A percentile compares a stretch with the other conserved stretches of the same genome.
phyloP scores from a whole-genome alignment of 2,888 invertebrate genomes.

The Antheraea yamamai region DNA sequence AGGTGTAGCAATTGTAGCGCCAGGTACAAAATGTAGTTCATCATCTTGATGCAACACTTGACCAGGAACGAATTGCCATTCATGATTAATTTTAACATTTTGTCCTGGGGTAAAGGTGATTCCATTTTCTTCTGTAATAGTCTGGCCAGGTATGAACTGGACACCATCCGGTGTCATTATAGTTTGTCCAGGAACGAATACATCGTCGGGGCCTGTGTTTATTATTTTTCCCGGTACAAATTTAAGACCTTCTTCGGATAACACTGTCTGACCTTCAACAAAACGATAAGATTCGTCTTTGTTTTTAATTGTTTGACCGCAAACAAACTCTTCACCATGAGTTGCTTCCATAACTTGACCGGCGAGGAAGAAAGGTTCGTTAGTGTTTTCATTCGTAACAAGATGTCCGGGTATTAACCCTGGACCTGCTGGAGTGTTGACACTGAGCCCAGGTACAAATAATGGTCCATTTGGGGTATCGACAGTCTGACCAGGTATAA shows the following conservation, averaged over 20 bases:
- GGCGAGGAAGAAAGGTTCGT: constrained; percentile 85
- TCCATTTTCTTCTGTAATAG: constrained; percentile 73
- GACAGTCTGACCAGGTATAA: constrained; percentile 89
- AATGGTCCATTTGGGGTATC: constrained; percentile 85
- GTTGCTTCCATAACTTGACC: constrained; percentile 85
- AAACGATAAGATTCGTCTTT: constrained; percentile 81
- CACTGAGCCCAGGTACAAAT: constrained; percentile 88
- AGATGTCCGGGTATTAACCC: constrained; percentile 88
- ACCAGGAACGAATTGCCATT: constrained; percentile 85
- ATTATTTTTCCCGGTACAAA: constrained; percentile 84
- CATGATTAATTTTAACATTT: constrained; percentile 76
- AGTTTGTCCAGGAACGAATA: constrained; percentile 84
- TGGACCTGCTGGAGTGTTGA: constrained; percentile 85
- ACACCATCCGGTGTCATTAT: constrained; percentile 82
- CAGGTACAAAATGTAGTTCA: constrained; percentile 83
- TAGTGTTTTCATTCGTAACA: constrained; percentile 80
- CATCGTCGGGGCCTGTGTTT: constrained; percentile 69
- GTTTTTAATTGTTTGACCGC: constrained; percentile 84
- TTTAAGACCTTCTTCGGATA: constrained; percentile 83
- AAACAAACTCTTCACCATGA: constrained; percentile 82
- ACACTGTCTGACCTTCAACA: constrained; percentile 83
- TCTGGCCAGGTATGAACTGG: constrained; percentile 85
- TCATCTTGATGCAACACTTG: constrained; percentile 82
- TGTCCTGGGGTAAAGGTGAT: constrained; percentile 85
- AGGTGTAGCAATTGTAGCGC: constrained; percentile 83